Percentiles rank a stretch among this genome's conserved stretches.
phyloP scores from a whole-genome alignment of 2,888 invertebrate species.

The Stictocephala bisonia region DNA sequence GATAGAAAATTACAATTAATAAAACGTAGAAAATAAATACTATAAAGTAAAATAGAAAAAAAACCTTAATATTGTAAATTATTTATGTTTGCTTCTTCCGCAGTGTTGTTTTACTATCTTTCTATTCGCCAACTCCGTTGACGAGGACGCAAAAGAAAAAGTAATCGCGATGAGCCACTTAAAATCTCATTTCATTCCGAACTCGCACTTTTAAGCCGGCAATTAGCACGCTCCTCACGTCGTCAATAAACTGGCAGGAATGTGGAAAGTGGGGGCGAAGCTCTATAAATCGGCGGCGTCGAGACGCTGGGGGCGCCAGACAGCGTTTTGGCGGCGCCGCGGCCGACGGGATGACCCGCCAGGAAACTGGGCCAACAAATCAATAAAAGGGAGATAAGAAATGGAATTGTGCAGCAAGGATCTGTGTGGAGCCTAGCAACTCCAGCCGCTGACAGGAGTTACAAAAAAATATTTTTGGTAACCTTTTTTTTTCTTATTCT shows the following conservation, averaged over 20 bases:
- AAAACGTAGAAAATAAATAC: too few species aligned
- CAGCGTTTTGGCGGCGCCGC: slow-evolving; percentile 15
- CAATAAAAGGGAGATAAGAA: slow-evolving; percentile 33
- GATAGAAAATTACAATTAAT: too few species aligned
- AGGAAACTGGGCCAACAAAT: slow-evolving; percentile 30
- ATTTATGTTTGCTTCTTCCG: too few species aligned
- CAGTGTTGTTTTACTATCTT: too few species aligned
- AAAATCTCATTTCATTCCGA: slow-evolving; percentile 21
- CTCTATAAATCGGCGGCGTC: slow-evolving; percentile 11
- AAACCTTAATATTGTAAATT: too few species aligned
- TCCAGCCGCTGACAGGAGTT: too few species aligned
- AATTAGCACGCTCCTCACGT: slow-evolving; percentile 27
- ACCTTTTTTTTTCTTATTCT: too few species aligned
- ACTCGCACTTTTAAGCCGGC: slow-evolving; percentile 14
- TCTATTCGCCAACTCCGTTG: too few species aligned
- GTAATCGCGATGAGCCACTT: slow-evolving; percentile 10
- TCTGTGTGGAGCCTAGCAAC: too few species aligned
- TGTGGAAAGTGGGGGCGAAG: not conserved
- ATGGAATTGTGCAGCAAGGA: slow-evolving; percentile 6
- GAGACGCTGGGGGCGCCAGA: slow-evolving; percentile 2
- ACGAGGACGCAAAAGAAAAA: too few species aligned
- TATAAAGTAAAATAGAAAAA: too few species aligned
- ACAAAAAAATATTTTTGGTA: too few species aligned
- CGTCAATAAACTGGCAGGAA: slow-evolving; percentile 1
- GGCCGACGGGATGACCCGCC: not conserved